Base-by-base conservation (phyloP, 1,140 invertebrate genomes). In the Aphelenchoides besseyi region DNA sequence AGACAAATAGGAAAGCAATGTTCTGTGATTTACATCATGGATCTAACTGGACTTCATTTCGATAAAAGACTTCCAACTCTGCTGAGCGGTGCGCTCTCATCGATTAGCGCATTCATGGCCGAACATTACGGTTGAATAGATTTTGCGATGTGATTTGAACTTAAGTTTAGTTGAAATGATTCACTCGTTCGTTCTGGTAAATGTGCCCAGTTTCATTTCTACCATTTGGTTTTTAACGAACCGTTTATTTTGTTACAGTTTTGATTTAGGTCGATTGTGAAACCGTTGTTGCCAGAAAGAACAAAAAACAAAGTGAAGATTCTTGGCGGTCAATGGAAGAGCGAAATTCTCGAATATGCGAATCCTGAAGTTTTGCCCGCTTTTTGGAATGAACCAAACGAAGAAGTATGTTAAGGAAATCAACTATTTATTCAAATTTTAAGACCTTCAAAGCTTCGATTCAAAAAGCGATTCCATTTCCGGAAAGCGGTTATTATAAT, bases 221-320 rank as follows among this genome's bases (percentile, higher is more conserved):
- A 70, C 72, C 1, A 73, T 83, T 28, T 83, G 81, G 81, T 79
- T 68, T 18, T 33, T 8, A 75, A 55, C 16, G 74, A 66, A 33
- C 3, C 26, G 5, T 30, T 70, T 63, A 72, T 12, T 74, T 16
- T 62, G 68, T 16, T 74, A 9, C 18, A 69, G 5, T 59, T 18
- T 5, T 23, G 5, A 8, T 80, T 29, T 23, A 82, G 80, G 79
- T 59, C 68, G 16, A 81, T 83, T 28, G 83, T 79, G 5, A 72
- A 76, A 32, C 82, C 81, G 18, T 53, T 83, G 36, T 68, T 83
- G 9, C 82, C 82, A 2, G 81, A 83, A 62, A 70, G 72, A 55
- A 83, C 82, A 9, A 70, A 73, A 33, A 77, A 83, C 28, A 83
- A 83, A 66, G 83, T 85, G n/a, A 74, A 79, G 37, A 83, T 83